These are phyloP conservation scores for Portevinia maculata DNA, from an alignment of 2,888 invertebrate species.

Conservation along the genomic window DNA sequence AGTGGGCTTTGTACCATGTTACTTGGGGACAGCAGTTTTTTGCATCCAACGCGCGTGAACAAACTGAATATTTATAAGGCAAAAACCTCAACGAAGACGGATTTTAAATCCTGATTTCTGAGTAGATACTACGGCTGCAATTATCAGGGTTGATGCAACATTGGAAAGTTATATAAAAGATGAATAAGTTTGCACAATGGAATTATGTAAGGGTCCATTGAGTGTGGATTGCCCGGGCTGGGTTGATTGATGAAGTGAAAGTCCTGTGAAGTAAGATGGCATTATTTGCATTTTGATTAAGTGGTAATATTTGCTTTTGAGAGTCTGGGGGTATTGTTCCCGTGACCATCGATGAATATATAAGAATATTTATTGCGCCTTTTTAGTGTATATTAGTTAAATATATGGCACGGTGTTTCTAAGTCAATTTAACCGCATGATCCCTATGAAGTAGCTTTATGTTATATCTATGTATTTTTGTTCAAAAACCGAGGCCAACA, in stretches of 20 bases:
- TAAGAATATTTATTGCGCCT: no score
- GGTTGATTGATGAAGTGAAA: slow-evolving; percentile 2
- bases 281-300: not conserved
- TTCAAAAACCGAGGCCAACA: no score
- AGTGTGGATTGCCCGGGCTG: not conserved
- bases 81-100: slow-evolving; percentile 33
- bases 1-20: not conserved
- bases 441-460: no score
- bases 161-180: not conserved
- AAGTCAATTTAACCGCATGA: no score
- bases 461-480: no score
- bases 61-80: not conserved
- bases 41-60: not conserved
- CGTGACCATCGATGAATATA: no score
- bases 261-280: not conserved
- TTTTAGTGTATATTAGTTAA: no score
- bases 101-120: slow-evolving; percentile 35
- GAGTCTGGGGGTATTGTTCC: no score
- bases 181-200: not conserved
- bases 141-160: not conserved
- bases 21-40: not conserved
- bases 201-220: slow-evolving; percentile 14
- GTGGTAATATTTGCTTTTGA: no score
- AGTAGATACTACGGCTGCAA: slow-evolving; percentile 24
- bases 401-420: no score